Evolutionary conservation across 2,888 invertebrate species (phyloP).

Genomic region (Trypoxylon attenuatum): DNA sequence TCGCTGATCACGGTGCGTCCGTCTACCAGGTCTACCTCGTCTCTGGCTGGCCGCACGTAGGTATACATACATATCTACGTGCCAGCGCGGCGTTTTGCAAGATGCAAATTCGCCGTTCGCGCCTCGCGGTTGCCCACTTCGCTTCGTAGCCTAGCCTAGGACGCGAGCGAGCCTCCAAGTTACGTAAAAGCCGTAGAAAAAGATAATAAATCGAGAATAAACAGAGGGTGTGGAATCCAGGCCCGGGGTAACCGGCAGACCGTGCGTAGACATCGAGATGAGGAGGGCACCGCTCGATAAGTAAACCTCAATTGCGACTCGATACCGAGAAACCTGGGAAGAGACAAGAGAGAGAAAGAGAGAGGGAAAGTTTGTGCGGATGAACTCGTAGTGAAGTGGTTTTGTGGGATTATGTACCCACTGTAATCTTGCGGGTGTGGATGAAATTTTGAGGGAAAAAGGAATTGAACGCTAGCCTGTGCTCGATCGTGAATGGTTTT

Average conservation of each 20-base stretch:
- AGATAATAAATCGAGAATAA: conserved; percentile 19
- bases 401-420: not conserved
- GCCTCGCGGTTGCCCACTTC: conserved; percentile 45
- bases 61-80: too few species aligned
- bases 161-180: conserved; percentile 40
- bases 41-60: conserved; percentile 19
- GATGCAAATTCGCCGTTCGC: conserved; percentile 56
- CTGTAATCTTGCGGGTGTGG: not conserved
- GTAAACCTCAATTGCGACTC: conserved; percentile 50
- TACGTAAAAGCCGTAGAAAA: conserved; percentile 50
- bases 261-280: conserved; percentile 52
- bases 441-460: not conserved
- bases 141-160: conserved; percentile 27
- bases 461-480: conserved; percentile 1
- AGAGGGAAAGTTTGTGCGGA: conserved; percentile 1
- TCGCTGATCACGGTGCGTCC: conserved; percentile 18
- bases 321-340: not conserved
- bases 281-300: conserved; percentile 66
- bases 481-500: conserved; percentile 15
- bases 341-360: conserved; percentile 9
- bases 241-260: conserved; percentile 17
- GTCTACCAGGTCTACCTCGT: conserved; percentile 17
- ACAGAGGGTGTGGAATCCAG: conserved; percentile 12
- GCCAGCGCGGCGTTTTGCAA: conserved; percentile 64
- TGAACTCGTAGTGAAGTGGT: not conserved